Percentiles rank a stretch among this genome's conserved stretches.
Evolutionary conservation across 2,888 invertebrate genomes (phyloP).

Genomic region (Buathra laborator): DNA sequence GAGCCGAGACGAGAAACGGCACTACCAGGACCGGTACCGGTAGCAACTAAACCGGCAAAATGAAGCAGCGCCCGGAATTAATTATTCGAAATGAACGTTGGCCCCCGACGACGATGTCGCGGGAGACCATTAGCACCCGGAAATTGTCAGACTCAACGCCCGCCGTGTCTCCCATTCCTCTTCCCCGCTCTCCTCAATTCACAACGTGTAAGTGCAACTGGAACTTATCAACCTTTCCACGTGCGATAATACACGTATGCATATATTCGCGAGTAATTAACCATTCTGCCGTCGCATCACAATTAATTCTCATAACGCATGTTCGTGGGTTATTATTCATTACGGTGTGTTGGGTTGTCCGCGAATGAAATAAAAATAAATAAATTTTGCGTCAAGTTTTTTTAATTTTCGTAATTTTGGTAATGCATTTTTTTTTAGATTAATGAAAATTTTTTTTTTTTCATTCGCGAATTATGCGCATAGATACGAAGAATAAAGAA

Average conservation of each 20-base stretch:
- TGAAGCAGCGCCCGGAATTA: slow-evolving; percentile 78
- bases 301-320: background rate
- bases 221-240: slow-evolving; percentile 51
- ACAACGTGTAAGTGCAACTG: slow-evolving; percentile 42
- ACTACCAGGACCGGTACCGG: slow-evolving; percentile 24
- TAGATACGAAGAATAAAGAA: too few species aligned
- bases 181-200: slow-evolving; percentile 54
- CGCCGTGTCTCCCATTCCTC: slow-evolving; percentile 54
- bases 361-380: too few species aligned
- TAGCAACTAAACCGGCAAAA: slow-evolving; percentile 57
- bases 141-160: slow-evolving; percentile 81
- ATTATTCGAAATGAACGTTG: slow-evolving; percentile 83
- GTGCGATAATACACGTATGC: slow-evolving; percentile 35
- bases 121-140: slow-evolving; percentile 83
- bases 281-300: slow-evolving; percentile 1
- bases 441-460: background rate
- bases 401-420: background rate
- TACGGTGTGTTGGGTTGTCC: too few species aligned
- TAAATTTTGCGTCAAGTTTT: too few species aligned
- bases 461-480: background rate
- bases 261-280: slow-evolving; percentile 33
- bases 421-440: background rate
- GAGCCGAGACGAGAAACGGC: slow-evolving; percentile 35
- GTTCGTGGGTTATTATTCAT: too few species aligned
- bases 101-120: slow-evolving; percentile 73